Evolutionary conservation across 2,888 invertebrate species (phyloP), one percentile per base, ranked within the genome.

Genomic region (Scrobipalpa atriplicella): DNA sequence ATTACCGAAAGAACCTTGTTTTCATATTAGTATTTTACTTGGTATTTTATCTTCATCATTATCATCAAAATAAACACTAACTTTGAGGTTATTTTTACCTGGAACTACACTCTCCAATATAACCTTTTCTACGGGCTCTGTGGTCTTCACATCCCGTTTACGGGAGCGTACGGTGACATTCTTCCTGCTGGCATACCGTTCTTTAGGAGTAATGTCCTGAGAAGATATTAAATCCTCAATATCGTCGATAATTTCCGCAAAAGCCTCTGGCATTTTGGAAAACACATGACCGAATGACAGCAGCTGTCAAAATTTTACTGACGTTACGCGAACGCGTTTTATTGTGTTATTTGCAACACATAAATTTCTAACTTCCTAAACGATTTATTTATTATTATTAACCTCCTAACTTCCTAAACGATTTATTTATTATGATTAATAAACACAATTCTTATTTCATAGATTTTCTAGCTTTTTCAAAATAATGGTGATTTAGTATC

Each of bases 191-290:
- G 95, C 94, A 75, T 97, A 96, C 72, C 96, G 93, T 75, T 96
- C 95, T 79, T 96, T 96, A 0, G 97, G 96, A 43, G 95, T 95
- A 38, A 97, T 94, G 79, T 97, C 96, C 74, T 97, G 95, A 0
- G 96, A 94, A 29, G 95, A 95, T 88, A 97, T 96, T 76, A 97
- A 90, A 93, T 97, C 97, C 87, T 97, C 97, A 70, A 97, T 97
- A 87, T 97, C 97, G 67, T 95, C 96, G 72, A 97, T 95, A 75
- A 95, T 94, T 89, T 96, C 96, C 75, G 92, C 93, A 81, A 95
- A 95, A 68, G 92, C 93, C 73, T 90, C 87, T 77, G 93, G 89
- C 94, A 94, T 95, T 80, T 87, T 93, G 75, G 19, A 10, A 38
- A 62, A 56, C 47, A 36, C 38, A 39, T 29, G 29, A 52, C 6